A percentile compares a stretch with the other conserved stretches of the same genome.
These are phyloP conservation scores for Polyergus mexicanus DNA, from an alignment of 1,140 invertebrate species.

Conservation along the genomic window DNA sequence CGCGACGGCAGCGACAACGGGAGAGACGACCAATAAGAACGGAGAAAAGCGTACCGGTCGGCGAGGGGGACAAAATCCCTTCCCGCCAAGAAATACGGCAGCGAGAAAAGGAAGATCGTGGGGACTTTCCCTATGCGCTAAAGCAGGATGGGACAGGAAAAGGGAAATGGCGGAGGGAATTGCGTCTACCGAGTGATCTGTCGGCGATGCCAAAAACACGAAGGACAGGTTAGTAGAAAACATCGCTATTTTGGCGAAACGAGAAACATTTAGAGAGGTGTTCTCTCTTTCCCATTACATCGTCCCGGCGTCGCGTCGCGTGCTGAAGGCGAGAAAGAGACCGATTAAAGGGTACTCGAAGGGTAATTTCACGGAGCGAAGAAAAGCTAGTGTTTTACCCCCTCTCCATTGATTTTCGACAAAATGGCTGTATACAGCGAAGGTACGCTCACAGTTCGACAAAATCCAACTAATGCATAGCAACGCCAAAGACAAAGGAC, in stretches of 20 bases:
- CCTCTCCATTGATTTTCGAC: too few relatives aligned
- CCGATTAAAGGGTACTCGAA: background rate
- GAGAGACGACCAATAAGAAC: constrained; percentile 21
- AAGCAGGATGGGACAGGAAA: constrained; percentile 69
- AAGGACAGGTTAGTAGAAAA: constrained; percentile 58
- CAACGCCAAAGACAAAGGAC: too few relatives aligned
- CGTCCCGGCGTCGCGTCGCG: constrained; percentile 3
- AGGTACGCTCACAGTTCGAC: too few relatives aligned
- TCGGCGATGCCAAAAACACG: constrained; percentile 39
- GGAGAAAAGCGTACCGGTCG: constrained; percentile 48
- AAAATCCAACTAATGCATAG: too few relatives aligned
- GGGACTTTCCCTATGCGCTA: constrained; percentile 63
- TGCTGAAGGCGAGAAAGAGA: background rate
- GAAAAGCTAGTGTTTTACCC: too few relatives aligned
- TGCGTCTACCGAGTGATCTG: constrained; percentile 9
- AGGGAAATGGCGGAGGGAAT: constrained; percentile 42
- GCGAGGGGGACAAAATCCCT: constrained; percentile 56
- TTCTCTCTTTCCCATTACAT: background rate
- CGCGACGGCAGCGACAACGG: background rate
- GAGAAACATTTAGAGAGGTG: background rate
- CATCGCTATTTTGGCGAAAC: constrained; percentile 34
- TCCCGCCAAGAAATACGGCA: constrained; percentile 69
- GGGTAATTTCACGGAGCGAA: too few relatives aligned
- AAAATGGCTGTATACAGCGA: too few relatives aligned
- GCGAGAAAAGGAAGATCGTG: constrained; percentile 41